A percentile compares a stretch with the other conserved stretches of the same genome.
Conservation (phyloP, 2,113 vertebrate genomes). For the Otus sunia region DNA sequence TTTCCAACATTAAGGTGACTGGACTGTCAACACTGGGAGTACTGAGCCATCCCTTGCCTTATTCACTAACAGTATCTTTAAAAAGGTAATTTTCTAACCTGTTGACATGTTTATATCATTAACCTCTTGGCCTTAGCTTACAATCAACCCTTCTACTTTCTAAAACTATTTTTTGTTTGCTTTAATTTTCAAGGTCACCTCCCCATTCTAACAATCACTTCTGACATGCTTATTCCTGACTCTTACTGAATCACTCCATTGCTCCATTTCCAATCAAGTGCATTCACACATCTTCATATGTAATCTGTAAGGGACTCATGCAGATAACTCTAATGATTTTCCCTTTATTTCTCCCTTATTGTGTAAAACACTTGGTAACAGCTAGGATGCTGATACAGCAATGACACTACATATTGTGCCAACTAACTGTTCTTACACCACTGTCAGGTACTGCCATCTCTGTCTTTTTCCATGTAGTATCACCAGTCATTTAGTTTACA, state of each 20-base stretch:
- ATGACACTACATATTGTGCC: not conserved
- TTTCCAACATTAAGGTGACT: not conserved
- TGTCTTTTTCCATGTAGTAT: not conserved
- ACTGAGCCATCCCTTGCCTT: not conserved
- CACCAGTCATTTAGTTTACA: not conserved
- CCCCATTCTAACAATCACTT: not conserved
- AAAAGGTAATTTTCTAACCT: not conserved
- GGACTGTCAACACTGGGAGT: not conserved
- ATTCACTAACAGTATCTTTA: not conserved
- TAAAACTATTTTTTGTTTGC: not conserved
- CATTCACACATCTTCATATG: not conserved
- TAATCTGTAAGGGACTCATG: not conserved
- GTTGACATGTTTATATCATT: not conserved
- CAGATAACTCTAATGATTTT: not conserved
- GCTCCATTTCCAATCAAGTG: not conserved
- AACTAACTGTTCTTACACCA: not conserved
- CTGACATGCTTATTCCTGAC: not conserved
- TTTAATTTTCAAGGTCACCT: not conserved
- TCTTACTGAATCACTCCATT: not conserved
- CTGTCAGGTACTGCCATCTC: not conserved
- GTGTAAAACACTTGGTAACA: not conserved
- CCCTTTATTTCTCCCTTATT: not conserved
- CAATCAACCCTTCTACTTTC: not conserved
- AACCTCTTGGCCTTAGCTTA: not conserved
- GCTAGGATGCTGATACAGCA: not conserved